These are phyloP conservation scores for Brachyptera putata DNA, from an alignment of 2,888 invertebrate species.

Conservation along the genomic window DNA sequence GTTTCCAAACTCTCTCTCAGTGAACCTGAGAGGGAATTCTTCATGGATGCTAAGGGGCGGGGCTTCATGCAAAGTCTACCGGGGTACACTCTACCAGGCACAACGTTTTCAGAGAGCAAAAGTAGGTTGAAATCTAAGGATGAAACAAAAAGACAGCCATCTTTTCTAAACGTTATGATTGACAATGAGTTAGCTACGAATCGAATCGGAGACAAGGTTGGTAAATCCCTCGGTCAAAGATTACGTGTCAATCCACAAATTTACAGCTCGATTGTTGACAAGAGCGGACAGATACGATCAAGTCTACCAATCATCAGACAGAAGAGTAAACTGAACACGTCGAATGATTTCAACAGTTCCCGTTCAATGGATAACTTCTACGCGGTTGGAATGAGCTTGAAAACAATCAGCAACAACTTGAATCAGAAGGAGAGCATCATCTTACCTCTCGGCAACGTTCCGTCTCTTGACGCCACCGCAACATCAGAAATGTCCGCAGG, in stretches of 20 bases:
- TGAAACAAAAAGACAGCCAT: not conserved
- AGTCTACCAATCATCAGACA: constrained; percentile 26
- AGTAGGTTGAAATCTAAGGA: not conserved
- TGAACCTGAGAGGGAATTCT: constrained; percentile 17
- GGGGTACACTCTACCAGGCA: too few species aligned
- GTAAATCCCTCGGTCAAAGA: constrained; percentile 1
- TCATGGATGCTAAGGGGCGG: not conserved
- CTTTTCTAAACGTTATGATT: not conserved
- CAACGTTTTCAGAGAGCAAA: too few species aligned
- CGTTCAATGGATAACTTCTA: constrained; percentile 22
- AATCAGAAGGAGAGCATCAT: constrained; percentile 22
- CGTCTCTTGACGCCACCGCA: not conserved
- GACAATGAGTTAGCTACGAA: not conserved
- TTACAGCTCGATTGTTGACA: not conserved
- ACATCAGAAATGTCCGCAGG: not conserved
- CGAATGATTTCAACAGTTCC: not conserved
- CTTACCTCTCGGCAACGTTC: constrained; percentile 20
- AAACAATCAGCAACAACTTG: constrained; percentile 6
- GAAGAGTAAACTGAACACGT: not conserved
- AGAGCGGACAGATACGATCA: not conserved
- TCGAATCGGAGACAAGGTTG: constrained; percentile 7
- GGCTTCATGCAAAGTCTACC: constrained; percentile 7
- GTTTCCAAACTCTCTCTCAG: constrained; percentile 22
- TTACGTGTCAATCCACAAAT: constrained; percentile 4
- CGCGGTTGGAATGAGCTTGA: constrained; percentile 28